Evolutionary conservation across 2,888 invertebrate species (phyloP).

Genomic region (Ochropleura plecta): DNA sequence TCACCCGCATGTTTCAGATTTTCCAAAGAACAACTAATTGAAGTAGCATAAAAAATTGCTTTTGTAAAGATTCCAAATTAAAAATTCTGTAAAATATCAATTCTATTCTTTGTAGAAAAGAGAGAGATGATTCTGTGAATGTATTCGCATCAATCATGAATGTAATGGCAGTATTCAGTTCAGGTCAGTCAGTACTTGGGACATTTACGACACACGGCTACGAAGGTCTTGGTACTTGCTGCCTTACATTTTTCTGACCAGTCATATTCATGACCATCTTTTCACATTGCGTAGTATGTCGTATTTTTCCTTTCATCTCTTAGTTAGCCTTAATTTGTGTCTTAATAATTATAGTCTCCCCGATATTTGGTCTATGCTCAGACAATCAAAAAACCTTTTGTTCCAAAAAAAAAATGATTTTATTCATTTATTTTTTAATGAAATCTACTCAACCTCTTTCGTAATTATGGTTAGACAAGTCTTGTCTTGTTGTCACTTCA

Average conservation of each 20-base stretch:
- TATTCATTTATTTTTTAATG: background rate
- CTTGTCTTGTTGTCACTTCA: rapidly evolving
- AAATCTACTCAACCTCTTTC: background rate
- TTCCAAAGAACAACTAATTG: background rate
- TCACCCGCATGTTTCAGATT: background rate
- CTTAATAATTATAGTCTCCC: background rate
- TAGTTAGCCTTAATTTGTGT: no score
- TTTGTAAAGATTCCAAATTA: background rate
- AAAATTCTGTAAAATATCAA: constrained; percentile 4
- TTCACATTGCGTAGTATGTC: no score
- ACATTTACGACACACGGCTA: constrained; percentile 33
- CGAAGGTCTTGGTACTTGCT: background rate
- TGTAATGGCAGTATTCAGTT: constrained; percentile 47
- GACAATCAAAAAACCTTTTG: background rate
- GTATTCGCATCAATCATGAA: constrained; percentile 45
- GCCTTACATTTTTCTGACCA: background rate
- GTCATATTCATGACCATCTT: background rate
- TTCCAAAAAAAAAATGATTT: no score
- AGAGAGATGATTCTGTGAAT: constrained; percentile 26
- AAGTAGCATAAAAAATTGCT: background rate
- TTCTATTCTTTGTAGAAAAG: constrained; percentile 13
- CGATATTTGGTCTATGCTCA: background rate
- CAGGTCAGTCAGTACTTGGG: constrained; percentile 30
- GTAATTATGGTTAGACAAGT: no score
- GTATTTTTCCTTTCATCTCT: background rate